A percentile compares a stretch with the other conserved stretches of the same genome.
Evolutionary conservation across 1,140 invertebrate genomes (phyloP).

Genomic region (Sinonovacula constricta): DNA sequence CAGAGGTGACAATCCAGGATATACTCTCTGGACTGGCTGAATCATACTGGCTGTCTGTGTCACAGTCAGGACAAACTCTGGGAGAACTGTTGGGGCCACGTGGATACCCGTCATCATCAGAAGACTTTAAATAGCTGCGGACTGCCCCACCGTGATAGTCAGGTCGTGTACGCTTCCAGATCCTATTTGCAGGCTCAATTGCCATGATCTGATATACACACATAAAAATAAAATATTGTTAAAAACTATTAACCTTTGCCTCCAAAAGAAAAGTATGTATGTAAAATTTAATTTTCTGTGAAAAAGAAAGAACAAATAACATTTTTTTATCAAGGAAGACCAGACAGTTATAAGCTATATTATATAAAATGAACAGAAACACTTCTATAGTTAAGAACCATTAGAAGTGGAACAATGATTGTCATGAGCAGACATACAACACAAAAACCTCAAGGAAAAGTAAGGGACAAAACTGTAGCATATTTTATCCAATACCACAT

Average conservation of each 20-base stretch:
- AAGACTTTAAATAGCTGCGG: conserved; percentile 70
- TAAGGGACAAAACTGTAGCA: too few species aligned
- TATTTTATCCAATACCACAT: too few species aligned
- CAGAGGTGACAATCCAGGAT: conserved; percentile 70
- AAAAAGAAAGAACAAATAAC: neutral
- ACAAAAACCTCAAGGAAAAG: too few species aligned
- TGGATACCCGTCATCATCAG: conserved; percentile 74
- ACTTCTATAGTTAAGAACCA: too few species aligned
- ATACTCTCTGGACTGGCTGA: conserved; percentile 69
- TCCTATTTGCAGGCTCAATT: conserved; percentile 69
- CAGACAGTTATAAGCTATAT: too few species aligned
- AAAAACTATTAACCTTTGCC: neutral
- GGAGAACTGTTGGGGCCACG: conserved; percentile 69
- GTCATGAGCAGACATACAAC: too few species aligned
- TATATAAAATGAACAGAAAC: too few species aligned
- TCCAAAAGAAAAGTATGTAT: neutral
- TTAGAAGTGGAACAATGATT: too few species aligned
- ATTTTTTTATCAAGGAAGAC: neutral
- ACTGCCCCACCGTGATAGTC: conserved; percentile 76
- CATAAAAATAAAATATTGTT: conserved; percentile 6
- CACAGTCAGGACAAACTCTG: conserved; percentile 63
- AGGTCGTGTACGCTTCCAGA: conserved; percentile 74
- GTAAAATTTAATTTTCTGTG: neutral
- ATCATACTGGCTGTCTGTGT: conserved; percentile 69
- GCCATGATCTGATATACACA: conserved; percentile 79